Conservation (phyloP, 2,888 invertebrate genomes). For the Dryobotodes eremita region DNA sequence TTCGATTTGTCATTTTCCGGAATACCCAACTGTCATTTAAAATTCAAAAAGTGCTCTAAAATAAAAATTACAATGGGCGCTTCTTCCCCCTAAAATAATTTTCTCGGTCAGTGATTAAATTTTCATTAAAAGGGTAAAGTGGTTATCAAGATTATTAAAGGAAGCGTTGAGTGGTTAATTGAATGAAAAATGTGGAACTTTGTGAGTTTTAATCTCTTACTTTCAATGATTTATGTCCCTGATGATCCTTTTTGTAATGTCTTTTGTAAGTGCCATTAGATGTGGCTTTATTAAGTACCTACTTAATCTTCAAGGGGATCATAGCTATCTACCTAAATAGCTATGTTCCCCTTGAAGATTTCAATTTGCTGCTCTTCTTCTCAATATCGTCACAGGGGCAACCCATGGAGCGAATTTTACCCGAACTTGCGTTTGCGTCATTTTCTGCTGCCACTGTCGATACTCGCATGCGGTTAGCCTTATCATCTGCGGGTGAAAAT, state of each 20-base stretch:
- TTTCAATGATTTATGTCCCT: slow-evolving; percentile 48
- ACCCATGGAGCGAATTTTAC: not conserved
- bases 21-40: not conserved
- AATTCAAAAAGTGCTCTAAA: not conserved
- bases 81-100: slow-evolving; percentile 50
- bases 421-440: no score
- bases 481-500: not conserved
- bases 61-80: slow-evolving; percentile 31
- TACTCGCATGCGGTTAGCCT: not conserved
- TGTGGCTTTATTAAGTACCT: slow-evolving; percentile 1
- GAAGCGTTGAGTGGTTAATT: slow-evolving; percentile 65
- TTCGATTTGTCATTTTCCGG: not conserved
- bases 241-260: slow-evolving; percentile 15
- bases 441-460: not conserved
- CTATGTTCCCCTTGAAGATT: not conserved
- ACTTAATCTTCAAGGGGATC: no score
- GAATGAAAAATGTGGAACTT: slow-evolving; percentile 67
- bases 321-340: not conserved
- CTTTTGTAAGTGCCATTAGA: slow-evolving; percentile 17
- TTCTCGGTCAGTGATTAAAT: slow-evolving; percentile 63
- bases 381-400: not conserved
- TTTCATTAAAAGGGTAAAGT: slow-evolving; percentile 69
- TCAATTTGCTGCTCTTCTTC: not conserved
- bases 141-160: slow-evolving; percentile 64
- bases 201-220: slow-evolving; percentile 45